Evolutionary conservation across 2,797 vertebrate species (phyloP).

Genomic region (Muraenolepis orangiensis): DNA sequence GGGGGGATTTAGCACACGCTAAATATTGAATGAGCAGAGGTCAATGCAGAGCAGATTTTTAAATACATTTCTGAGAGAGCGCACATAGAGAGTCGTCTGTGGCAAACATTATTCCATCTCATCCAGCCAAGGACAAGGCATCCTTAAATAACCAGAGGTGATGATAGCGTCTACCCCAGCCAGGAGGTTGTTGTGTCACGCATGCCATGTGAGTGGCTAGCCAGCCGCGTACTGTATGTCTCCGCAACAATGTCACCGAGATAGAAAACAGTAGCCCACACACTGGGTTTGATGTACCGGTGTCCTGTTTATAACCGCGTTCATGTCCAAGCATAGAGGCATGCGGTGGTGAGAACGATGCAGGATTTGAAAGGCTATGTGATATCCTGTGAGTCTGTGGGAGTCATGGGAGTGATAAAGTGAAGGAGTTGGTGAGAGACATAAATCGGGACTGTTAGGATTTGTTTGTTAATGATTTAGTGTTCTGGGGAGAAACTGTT

Average conservation of each 20-base stretch:
- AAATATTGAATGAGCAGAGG: background rate
- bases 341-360: background rate
- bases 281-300: background rate
- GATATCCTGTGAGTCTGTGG: background rate
- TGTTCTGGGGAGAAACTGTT: background rate
- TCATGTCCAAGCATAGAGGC: background rate
- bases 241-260: background rate
- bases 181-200: background rate
- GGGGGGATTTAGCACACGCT: background rate
- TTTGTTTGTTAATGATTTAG: background rate
- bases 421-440: background rate
- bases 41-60: background rate
- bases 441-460: background rate
- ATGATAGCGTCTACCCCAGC: background rate
- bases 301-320: background rate
- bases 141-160: conserved; percentile 6
- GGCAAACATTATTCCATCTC: background rate
- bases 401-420: background rate
- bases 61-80: background rate
- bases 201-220: background rate
- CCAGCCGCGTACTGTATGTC: background rate
- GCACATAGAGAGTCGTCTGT: background rate
- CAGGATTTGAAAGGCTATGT: background rate
- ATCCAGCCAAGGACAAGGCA: background rate
- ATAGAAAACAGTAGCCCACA: background rate